Evolutionary conservation across 1,140 invertebrate genomes (phyloP), one percentile per base, ranked within the genome.

Genomic region (Phymastichus coffea): DNA sequence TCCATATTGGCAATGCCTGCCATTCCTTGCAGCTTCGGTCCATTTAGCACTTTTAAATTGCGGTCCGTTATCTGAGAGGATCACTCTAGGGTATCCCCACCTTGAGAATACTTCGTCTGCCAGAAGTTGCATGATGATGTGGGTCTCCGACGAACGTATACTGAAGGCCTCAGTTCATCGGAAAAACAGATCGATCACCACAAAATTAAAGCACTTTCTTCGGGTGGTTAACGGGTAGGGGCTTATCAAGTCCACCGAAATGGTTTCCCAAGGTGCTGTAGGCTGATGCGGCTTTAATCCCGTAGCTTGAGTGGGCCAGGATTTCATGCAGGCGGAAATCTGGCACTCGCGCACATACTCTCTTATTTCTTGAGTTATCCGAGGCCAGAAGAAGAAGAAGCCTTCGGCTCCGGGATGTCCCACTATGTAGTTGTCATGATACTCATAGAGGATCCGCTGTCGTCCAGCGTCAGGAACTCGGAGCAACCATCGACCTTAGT

Each of bases 241-340:
- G 19, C 77, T 76, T 44, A 80, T 65, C 0, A 81, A 33, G 52
- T 81, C 77, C 0, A 71, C 55, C 7, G 70, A 70, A 4, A 77
- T 56, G 8, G 61, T 68, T 43, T 76, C 65, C 69, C 73, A 80
- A 3, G 69, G 70, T 28, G 3, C 35, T 8, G 3, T 19, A 2
- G 63, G 63, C 20, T 60, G 49, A 30, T 40, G 62, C 0, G 66
- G 61, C 22, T 26, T 38, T 23, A 30, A 20, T 17, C 37, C 12
- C 17, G 47, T 26, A 6, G 26, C 19, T 4, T 22, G 7, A 26
- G 28, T 2, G 0, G 26, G 26, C 4, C 37, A 30, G 0, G 56
- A 20, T 25, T 65, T 67, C 0, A 26, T 22, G 19, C 63, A 64
- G 6, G 51, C 35, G 47, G 59, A 64, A 1, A 65, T 22, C 10